Evolutionary conservation across 2,797 vertebrate genomes (phyloP).

Genomic region (Eleutherodactylus coqui): DNA sequence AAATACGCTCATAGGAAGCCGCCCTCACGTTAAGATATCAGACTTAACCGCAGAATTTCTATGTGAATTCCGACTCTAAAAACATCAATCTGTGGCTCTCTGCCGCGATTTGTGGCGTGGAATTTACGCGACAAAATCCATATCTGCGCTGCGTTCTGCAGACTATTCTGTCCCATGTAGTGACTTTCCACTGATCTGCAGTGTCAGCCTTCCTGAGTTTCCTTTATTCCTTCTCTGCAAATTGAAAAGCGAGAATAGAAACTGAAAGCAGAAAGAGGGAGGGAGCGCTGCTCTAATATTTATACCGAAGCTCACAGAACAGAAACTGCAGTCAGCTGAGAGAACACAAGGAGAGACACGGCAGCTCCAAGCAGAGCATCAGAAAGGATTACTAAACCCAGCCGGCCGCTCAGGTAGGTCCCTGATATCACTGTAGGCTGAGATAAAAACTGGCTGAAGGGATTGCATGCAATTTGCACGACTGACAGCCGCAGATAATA

Average conservation of each 20-base stretch:
- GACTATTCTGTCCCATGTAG: no score
- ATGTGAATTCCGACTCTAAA: no score
- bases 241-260: neutral
- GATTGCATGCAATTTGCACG: no score
- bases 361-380: neutral
- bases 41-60: no score
- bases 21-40: no score
- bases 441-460: neutral
- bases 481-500: no score
- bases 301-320: constrained; percentile 12
- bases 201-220: neutral
- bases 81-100: no score
- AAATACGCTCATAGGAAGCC: no score
- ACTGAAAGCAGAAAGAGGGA: constrained; percentile 20
- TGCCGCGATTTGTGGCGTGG: no score
- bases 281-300: neutral
- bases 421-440: neutral
- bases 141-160: no score
- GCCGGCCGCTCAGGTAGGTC: neutral
- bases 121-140: no score
- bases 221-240: neutral
- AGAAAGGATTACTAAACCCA: neutral
- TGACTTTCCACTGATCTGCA: neutral
- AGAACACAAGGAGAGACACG: neutral
- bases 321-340: neutral